These are phyloP conservation scores for Tretioscincus oriximinensis DNA, from an alignment of 2,113 vertebrate species.

Conservation along the genomic window DNA sequence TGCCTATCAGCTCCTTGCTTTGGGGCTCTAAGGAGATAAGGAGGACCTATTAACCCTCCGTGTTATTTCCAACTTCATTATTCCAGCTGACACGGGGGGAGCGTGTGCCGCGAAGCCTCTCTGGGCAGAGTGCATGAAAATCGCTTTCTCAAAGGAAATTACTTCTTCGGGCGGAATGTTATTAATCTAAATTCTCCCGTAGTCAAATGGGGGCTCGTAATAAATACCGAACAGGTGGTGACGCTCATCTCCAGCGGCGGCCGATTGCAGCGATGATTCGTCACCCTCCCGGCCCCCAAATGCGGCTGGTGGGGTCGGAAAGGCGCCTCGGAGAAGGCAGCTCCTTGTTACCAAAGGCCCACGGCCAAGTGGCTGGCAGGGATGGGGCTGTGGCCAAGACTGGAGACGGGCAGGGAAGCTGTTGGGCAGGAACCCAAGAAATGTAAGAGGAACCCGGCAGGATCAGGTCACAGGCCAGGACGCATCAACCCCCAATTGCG, in stretches of 20 bases:
- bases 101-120: constrained; percentile 81
- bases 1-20: constrained; percentile 65
- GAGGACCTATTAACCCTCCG: constrained; percentile 95
- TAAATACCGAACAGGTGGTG: constrained; percentile 91
- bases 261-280: constrained; percentile 69
- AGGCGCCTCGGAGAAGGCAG: background rate
- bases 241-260: constrained; percentile 81
- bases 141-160: constrained; percentile 97
- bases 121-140: constrained; percentile 91
- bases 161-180: constrained; percentile 91
- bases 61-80: constrained; percentile 98
- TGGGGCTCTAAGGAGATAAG: constrained; percentile 78
- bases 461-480: no score
- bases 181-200: constrained; percentile 98
- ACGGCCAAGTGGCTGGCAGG: no score
- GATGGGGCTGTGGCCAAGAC: no score
- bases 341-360: background rate
- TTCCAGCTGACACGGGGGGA: constrained; percentile 89
- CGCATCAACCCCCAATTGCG: no score
- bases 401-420: no score
- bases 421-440: no score
- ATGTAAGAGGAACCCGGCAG: no score
- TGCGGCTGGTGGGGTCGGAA: background rate
- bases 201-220: constrained; percentile 93
- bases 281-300: constrained; percentile 28